Conservation (phyloP, 1,140 invertebrate genomes). For the Leptestheria dahalacensis region DNA sequence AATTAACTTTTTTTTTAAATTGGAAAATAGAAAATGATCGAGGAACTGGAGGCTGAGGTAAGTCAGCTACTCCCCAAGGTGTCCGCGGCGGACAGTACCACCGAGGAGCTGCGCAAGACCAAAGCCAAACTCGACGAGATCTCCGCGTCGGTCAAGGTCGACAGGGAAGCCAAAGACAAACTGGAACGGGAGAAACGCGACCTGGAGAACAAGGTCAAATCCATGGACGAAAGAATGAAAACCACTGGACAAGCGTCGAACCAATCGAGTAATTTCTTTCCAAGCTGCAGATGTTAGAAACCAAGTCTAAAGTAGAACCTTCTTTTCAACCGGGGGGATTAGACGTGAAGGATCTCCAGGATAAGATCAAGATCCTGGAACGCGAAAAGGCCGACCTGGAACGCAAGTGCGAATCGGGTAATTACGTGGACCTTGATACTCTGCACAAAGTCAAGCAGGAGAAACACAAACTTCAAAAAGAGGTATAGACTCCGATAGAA, state of each 20-base stretch:
- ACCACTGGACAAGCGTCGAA: neutral
- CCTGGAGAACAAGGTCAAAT: conserved; percentile 31
- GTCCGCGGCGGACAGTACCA: conserved; percentile 26
- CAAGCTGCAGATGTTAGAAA: no score
- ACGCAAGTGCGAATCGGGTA: conserved; percentile 18
- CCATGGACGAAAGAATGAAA: conserved; percentile 26
- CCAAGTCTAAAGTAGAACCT: no score
- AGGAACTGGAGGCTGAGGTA: conserved; percentile 62
- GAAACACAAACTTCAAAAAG: conserved; percentile 39
- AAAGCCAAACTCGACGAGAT: conserved; percentile 17
- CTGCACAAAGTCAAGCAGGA: conserved; percentile 30
- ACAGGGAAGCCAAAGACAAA: conserved; percentile 20
- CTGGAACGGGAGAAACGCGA: conserved; percentile 19
- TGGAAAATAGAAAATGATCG: conserved; percentile 59
- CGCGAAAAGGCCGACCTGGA: conserved; percentile 37
- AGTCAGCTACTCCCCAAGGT: conserved; percentile 34
- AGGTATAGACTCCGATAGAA: conserved; percentile 25
- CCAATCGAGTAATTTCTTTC: no score
- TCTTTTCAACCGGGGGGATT: neutral
- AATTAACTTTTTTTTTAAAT: no score
- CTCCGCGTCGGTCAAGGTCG: conserved; percentile 29
- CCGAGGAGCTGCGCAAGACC: conserved; percentile 9
- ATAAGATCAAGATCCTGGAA: conserved; percentile 38
- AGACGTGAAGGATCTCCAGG: conserved; percentile 11
- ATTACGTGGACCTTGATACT: conserved; percentile 19